phyloP scores from a whole-genome alignment of 2,888 invertebrate genomes.

The Thymelicus lineola region DNA sequence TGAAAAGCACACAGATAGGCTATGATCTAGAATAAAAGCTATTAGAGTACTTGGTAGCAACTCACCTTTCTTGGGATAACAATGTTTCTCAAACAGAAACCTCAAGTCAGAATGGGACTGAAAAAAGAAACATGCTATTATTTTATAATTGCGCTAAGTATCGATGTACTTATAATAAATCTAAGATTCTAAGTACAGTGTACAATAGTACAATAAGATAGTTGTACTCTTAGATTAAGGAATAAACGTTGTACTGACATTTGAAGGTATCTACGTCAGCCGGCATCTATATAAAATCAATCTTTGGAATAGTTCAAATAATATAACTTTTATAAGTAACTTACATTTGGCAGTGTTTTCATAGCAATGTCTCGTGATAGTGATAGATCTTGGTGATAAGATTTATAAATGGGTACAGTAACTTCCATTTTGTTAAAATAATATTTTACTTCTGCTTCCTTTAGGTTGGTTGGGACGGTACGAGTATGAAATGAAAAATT shows the following conservation, averaged over 20 bases:
- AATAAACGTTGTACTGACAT: conserved; percentile 18
- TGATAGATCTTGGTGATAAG: conserved; percentile 12
- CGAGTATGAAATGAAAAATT: background rate
- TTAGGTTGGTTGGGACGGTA: background rate
- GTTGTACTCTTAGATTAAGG: no score
- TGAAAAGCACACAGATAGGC: no score
- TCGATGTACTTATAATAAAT: background rate
- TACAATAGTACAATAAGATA: background rate
- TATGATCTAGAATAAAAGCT: no score
- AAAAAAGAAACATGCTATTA: background rate
- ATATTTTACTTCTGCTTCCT: background rate
- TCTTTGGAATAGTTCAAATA: conserved; percentile 27
- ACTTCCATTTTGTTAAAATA: conserved; percentile 14
- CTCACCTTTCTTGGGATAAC: conserved; percentile 17
- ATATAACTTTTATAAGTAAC: background rate
- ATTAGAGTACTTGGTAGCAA: background rate
- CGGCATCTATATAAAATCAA: background rate
- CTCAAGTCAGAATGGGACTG: conserved; percentile 21
- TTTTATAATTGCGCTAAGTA: background rate
- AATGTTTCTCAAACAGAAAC: conserved; percentile 3
- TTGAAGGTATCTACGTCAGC: conserved; percentile 7
- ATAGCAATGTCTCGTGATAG: background rate
- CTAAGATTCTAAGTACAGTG: background rate
- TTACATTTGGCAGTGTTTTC: conserved; percentile 15
- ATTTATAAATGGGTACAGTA: conserved; percentile 6